A percentile compares a stretch with the other conserved stretches of the same genome.
These are phyloP conservation scores for Sinocyclocheilus rhinocerous DNA, from an alignment of 2,113 vertebrate genomes.

Conservation along the genomic window DNA sequence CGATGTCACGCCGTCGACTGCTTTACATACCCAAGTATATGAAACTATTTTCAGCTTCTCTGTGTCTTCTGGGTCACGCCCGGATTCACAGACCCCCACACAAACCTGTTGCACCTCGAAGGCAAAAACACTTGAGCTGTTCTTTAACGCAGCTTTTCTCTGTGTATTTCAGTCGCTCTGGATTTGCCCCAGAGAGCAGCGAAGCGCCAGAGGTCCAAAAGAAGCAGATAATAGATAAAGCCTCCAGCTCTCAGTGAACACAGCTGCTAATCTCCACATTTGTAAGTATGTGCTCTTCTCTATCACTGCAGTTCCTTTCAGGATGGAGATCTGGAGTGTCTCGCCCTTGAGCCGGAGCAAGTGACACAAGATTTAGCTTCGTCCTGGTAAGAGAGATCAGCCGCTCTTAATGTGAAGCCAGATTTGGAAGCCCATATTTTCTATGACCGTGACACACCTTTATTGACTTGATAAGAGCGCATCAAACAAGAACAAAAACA, in stretches of 20 bases:
- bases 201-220: background rate
- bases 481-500: too few relatives aligned
- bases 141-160: background rate
- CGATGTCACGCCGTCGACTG: background rate
- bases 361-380: background rate
- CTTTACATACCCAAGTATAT: background rate
- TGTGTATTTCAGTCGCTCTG: background rate
- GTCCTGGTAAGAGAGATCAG: background rate
- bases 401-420: background rate
- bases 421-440: background rate
- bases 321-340: conserved; percentile 20
- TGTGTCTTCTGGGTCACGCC: background rate
- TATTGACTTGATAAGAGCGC: too few relatives aligned
- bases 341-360: background rate
- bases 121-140: background rate
- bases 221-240: conserved; percentile 7
- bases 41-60: background rate
- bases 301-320: background rate
- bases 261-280: conserved; percentile 22
- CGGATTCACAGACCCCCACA: conserved; percentile 13
- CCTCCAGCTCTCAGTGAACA: conserved; percentile 2
- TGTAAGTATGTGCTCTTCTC: conserved; percentile 32
- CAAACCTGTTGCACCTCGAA: background rate
- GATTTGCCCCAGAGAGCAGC: background rate
- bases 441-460: too few relatives aligned